Evolutionary conservation across 2,888 invertebrate genomes (phyloP), one percentile per base, ranked within the genome.

Genomic region (Clistopyga incitator): DNA sequence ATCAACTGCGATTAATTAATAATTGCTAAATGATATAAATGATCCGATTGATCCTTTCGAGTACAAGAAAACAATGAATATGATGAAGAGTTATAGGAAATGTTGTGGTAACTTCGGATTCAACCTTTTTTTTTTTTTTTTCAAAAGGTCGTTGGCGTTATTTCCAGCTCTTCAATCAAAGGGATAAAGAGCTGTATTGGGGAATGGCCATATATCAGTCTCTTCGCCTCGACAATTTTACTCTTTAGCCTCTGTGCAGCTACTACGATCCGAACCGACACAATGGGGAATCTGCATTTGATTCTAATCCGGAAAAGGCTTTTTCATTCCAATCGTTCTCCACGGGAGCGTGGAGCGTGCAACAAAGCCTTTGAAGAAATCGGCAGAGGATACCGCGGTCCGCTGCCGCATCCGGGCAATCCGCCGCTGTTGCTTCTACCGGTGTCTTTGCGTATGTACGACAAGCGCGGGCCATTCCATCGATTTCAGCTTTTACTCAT

Each of bases 291-390:
- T 84, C 85, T 84, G 83, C 85, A 83, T 84, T 84, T 72, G 85
- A 86, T 86, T 83, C 83, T 81, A 85, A 83, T 84, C 82, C 75
- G 67, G 75, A 67, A 80, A 80, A 80, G 76, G 81, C 82, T 72
- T 77, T 84, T 85, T 83, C 65, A 80, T 86, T 75, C 82, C 71
- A 82, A 84, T 83, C 81, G 81, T 83, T 86, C 61, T 78, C 74
- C 72, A 76, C 52, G 68, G 71, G 70, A 86, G 81, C 86, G 76
- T 81, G 77, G 77, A 81, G 84, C 77, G 78, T 84, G 76, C 78
- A 83, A 86, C 77, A 86, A 83, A 86, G 81, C 81, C 84, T 83
- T 86, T 83, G 82, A 84, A 79, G 86, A 84, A 85, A 86, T 82
- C 83, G 74, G 71, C 25, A 79, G 65, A 80, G 75, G 78, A 74